A percentile compares a stretch with the other conserved stretches of the same genome.
Conservation (phyloP, 2,797 vertebrate genomes). For the Rhyacichthys aspro region DNA sequence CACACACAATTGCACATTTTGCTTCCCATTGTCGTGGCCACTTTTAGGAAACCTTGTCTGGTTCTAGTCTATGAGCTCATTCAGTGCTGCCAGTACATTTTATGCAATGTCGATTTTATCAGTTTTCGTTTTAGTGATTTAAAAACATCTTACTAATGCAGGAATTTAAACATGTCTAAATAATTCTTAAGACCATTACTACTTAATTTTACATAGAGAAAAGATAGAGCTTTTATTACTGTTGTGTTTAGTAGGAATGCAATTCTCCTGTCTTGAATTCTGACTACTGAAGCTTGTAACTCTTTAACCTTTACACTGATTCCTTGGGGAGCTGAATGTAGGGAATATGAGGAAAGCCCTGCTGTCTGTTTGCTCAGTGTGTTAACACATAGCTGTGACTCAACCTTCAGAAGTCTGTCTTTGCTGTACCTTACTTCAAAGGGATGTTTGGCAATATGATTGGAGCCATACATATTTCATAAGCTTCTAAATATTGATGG, state of each 20-base stretch:
- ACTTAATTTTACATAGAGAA: too few relatives aligned
- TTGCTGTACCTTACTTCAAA: constrained; percentile 44
- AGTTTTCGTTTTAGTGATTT: too few relatives aligned
- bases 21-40: not conserved
- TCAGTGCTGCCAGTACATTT: not conserved
- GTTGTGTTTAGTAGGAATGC: constrained; percentile 6
- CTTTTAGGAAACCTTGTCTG: not conserved
- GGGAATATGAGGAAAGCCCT: constrained; percentile 1
- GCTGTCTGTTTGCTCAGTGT: constrained; percentile 40
- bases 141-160: too few relatives aligned
- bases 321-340: constrained; percentile 14
- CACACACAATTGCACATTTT: not conserved
- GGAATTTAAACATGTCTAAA: too few relatives aligned
- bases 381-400: constrained; percentile 28
- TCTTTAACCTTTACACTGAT: constrained; percentile 19
- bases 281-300: constrained; percentile 11
- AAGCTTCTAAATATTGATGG: constrained; percentile 66
- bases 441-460: constrained; percentile 51
- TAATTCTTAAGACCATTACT: too few relatives aligned
- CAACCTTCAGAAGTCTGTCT: constrained; percentile 27
- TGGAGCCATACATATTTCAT: constrained; percentile 66
- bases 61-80: not conserved
- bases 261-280: not conserved
- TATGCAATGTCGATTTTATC: not conserved
- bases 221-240: too few relatives aligned